Base-by-base conservation (phyloP, 2,113 vertebrate genomes). In the Lycaon pictus region DNA sequence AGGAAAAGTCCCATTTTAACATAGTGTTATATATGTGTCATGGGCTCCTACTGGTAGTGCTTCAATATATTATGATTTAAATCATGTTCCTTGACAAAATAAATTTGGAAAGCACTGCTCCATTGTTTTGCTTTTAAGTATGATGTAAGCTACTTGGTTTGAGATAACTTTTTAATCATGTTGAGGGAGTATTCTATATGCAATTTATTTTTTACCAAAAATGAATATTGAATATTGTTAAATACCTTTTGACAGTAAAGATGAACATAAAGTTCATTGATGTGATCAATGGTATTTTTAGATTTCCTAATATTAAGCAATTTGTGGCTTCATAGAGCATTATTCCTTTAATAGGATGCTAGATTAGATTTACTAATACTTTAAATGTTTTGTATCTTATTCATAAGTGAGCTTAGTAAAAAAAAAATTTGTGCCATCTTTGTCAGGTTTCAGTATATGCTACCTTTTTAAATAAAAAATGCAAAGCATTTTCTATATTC, bases 181-280 rank as follows among this genome's bases (percentile, higher is more conserved):
- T 90, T 87, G n/a, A 81, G 23, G 55, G 58, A 96, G 20, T 90
- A 69, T 80, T 96, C 48, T 76, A 43, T 84, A 81, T 94, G 81
- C 91, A 97, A 92, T 97, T 96, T 93, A 93, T 94, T 96, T 96
- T 90, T 97, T 96, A 93, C 97, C 80, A 98, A 89, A 98, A 98
- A 97, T 96, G 84, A 84, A 96, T 94, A 88, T 43, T 77, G 74
- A 96, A 96, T 95, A 96, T 95, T 91, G 67, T 97, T 98, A 88
- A 96, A 97, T 89, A 11, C 29, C 74, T 96, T 95, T 90, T 92
- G 76, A 96, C 35, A 81, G 88, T 88, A 77, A 97, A 93, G 69
- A 92, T 88, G 48, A 95, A 82, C 62, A 72, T 90, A 55, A 89
- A 48, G 17, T 94, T 96, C 65, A 51, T 88, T 95, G 72, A 95